Evolutionary conservation across 1,140 invertebrate genomes (phyloP).

Genomic region (Zaprionus africanus): DNA sequence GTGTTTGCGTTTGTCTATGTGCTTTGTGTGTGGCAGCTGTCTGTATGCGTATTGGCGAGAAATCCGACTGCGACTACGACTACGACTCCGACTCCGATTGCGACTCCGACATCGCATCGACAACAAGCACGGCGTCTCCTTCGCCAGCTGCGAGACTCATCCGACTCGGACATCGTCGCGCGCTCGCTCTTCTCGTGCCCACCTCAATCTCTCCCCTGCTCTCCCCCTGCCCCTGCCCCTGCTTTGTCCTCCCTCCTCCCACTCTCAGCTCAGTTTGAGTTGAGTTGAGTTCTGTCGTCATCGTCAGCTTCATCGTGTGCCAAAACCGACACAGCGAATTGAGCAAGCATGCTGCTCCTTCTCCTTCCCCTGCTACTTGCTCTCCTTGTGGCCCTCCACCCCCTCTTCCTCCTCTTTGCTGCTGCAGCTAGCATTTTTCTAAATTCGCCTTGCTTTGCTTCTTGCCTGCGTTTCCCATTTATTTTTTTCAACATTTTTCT

Average conservation of each 20-base stretch:
- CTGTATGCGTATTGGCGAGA: constrained; percentile 78
- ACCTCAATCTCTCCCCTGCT: not conserved
- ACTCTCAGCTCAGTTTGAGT: constrained; percentile 40
- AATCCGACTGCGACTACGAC: constrained; percentile 17
- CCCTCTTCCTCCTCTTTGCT: not conserved
- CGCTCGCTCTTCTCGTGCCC: not conserved
- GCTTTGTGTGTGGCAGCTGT: constrained; percentile 70
- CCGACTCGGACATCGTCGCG: not conserved
- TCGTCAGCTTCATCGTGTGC: constrained; percentile 57
- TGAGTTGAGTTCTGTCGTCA: constrained; percentile 44
- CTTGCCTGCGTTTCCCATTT: constrained; percentile 51
- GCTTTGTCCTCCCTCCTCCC: not conserved
- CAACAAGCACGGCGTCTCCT: not conserved
- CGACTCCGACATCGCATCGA: too few species aligned
- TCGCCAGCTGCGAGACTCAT: not conserved
- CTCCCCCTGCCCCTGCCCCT: not conserved
- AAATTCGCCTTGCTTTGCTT: constrained; percentile 30
- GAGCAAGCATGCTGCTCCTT: constrained; percentile 38
- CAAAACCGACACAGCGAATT: constrained; percentile 53
- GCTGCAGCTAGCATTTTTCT: constrained; percentile 36
- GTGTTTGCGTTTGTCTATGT: constrained; percentile 41
- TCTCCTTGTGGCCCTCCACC: not conserved
- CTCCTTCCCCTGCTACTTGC: not conserved
- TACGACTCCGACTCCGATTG: constrained; percentile 54
- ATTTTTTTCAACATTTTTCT: constrained; percentile 77